Base-by-base conservation (phyloP, 53 echinoderm and acorn worm genomes). In the Echinarachnius parma region DNA sequence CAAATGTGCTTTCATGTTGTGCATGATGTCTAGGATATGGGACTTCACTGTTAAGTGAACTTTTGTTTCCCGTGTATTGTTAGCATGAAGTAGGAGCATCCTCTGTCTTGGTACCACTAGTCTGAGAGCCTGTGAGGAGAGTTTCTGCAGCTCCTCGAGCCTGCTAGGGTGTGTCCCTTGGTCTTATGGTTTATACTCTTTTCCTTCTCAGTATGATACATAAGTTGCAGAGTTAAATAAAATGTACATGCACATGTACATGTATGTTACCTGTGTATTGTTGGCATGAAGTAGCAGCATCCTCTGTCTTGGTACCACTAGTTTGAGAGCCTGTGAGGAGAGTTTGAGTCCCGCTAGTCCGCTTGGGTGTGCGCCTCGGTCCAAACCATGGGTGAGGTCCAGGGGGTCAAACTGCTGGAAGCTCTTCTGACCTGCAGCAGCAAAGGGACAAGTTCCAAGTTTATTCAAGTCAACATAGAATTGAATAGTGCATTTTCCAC, bases 401-500 rank as follows among this genome's bases (percentile, higher is more conserved):
- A 86, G 72, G 11, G 93, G 93, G 22, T 84, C 80, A 72, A 89
- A 93, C 37, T 89, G 83, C 71, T 93, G 93, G 59, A 76, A 86
- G 65, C 93, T 93, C 66, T 93, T 93, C 25, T 81, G 86, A 54
- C 85, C 93, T 93, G 55, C 3, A 47, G 59, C n/a, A n/a, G n/a
- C n/a, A n/a, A n/a, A n/a, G n/a, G n/a, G n/a, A 53, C 27, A 15
- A 15, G 42, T n/a, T n/a, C n/a, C n/a, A n/a, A n/a, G n/a, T n/a
- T n/a, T n/a, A n/a, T n/a, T n/a, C n/a, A n/a, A n/a, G n/a, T n/a
- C n/a, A n/a, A n/a, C n/a, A n/a, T n/a, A n/a, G n/a, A n/a, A n/a
- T n/a, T n/a, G n/a, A n/a, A n/a, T n/a, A n/a, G n/a, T n/a, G n/a
- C n/a, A n/a, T n/a, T n/a, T n/a, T n/a, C n/a, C n/a, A n/a, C n/a